Base-by-base conservation (phyloP, 2,797 vertebrate species). In the Sphaeramia orbicularis region DNA sequence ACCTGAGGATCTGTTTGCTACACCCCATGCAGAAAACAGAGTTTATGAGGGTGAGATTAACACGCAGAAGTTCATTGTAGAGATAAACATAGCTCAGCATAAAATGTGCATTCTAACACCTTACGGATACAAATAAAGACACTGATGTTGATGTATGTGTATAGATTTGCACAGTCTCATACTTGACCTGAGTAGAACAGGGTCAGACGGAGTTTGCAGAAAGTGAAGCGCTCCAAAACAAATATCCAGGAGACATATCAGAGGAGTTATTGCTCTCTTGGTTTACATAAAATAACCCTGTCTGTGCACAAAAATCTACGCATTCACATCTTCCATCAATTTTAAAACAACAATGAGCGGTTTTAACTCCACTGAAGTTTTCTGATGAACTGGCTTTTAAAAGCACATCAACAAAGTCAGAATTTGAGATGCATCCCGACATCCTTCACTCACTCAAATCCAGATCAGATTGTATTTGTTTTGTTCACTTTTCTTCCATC, bases 31-130 rank as follows among this genome's bases (percentile, higher is more conserved):
- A 98, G 91, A 95, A 91, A 77, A 92, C 90, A 6, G 55, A 87
- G 16, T 97, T 99, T 53, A 98, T 99, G 96, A 93, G 90, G 95
- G 98, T 99, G 91, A 91, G 86, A 48, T 16, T n/a, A 42, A 49
- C 42, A 24, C 14, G 19, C 7, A 2, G 11, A 45, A 16, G 36
- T 14, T 54, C 15, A 14, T 18, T n/a, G 42, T 51, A 36, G 4
- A 52, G 45, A 15, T 32, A 66, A 67, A 49, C 74, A 71, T 78
- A 88, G 81, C 66, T 83, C 62, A 10, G 35, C 27, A 47, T 14
- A 40, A 21, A 50, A 55, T 43, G n/a, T n/a, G 41, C 10, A 56
- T 11, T 21, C 37, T 13, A 16, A 65, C 15, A 41, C 15, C 41
- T 13, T 16, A 65, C 18, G 41, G 15, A 6, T n/a, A 53, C 2